phyloP scores from a whole-genome alignment of 2,113 vertebrate genomes.

The Chionis minor region DNA sequence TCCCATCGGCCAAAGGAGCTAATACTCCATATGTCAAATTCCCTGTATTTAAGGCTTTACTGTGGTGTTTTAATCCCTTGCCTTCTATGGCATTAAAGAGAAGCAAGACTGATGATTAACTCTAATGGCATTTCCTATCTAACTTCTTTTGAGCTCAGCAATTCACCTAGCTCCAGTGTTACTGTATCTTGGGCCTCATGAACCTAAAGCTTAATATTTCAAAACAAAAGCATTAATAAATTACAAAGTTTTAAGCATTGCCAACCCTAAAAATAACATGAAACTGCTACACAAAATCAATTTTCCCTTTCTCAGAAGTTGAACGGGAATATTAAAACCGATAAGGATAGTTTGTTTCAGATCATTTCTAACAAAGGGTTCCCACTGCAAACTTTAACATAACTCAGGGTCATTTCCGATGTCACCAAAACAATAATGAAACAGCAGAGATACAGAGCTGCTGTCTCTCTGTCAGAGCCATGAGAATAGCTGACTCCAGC shows the following conservation, averaged over 20 bases:
- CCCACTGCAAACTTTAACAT: not conserved
- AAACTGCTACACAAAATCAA: not conserved
- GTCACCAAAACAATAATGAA: slow-evolving; percentile 29
- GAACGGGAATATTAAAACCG: not conserved
- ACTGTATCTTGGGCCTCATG: not conserved
- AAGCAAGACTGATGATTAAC: slow-evolving; percentile 32
- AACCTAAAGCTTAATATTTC: not conserved
- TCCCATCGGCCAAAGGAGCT: slow-evolving; percentile 40
- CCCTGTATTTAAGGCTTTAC: slow-evolving; percentile 13
- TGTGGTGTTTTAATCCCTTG: slow-evolving; percentile 52
- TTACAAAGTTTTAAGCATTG: not conserved
- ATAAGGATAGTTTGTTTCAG: not conserved
- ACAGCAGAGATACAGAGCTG: not conserved
- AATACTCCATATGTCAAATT: slow-evolving; percentile 33
- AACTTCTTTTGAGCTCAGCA: not conserved
- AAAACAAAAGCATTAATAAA: not conserved
- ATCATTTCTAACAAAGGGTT: not conserved
- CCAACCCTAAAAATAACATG: not conserved
- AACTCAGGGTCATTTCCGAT: not conserved
- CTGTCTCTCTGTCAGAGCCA: not conserved
- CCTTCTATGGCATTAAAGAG: slow-evolving; percentile 46
- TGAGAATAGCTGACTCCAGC: not conserved
- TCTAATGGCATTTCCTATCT: slow-evolving; percentile 31
- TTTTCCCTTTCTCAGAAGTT: not conserved
- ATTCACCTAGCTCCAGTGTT: not conserved